These are phyloP conservation scores for Drosophila mauritiana DNA, from an alignment of 1,140 invertebrate genomes.

Conservation along the genomic window DNA sequence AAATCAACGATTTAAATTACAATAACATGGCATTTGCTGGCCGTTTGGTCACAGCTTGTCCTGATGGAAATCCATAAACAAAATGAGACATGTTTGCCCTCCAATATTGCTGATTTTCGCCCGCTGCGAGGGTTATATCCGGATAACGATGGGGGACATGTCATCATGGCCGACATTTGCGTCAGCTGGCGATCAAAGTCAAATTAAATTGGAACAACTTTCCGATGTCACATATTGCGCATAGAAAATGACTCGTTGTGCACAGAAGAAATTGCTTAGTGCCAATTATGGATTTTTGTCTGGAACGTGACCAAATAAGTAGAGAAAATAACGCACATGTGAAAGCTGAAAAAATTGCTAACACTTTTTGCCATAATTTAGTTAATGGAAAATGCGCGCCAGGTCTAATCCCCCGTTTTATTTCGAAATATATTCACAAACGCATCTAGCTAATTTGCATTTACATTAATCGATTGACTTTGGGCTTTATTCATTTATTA, in stretches of 20 bases:
- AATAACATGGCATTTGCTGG: constrained; percentile 39
- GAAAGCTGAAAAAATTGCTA: not conserved
- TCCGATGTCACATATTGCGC: constrained; percentile 35
- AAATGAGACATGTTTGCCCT: constrained; percentile 61
- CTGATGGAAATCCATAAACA: constrained; percentile 74
- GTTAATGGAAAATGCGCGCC: constrained; percentile 13
- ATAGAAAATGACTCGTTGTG: constrained; percentile 3
- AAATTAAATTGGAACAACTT: constrained; percentile 82
- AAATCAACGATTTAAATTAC: constrained; percentile 69
- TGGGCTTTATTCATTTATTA: constrained; percentile 31
- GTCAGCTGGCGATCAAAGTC: constrained; percentile 81
- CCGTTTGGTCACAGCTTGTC: constrained; percentile 62
- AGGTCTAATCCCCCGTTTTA: constrained; percentile 28
- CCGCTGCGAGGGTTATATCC: constrained; percentile 28
- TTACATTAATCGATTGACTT: constrained; percentile 49
- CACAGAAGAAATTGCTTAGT: constrained; percentile 31
- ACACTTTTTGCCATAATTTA: constrained; percentile 23
- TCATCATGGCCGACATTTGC: constrained; percentile 63
- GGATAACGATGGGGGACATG: constrained; percentile 46
- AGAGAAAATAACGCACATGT: not conserved
- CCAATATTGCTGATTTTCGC: constrained; percentile 57
- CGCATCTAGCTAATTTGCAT: constrained; percentile 38
- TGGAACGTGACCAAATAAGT: constrained; percentile 27
- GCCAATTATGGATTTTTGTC: constrained; percentile 29
- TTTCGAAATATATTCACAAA: constrained; percentile 33